phyloP scores from a whole-genome alignment of 2,113 vertebrate species.

The Perognathus longimembris region DNA sequence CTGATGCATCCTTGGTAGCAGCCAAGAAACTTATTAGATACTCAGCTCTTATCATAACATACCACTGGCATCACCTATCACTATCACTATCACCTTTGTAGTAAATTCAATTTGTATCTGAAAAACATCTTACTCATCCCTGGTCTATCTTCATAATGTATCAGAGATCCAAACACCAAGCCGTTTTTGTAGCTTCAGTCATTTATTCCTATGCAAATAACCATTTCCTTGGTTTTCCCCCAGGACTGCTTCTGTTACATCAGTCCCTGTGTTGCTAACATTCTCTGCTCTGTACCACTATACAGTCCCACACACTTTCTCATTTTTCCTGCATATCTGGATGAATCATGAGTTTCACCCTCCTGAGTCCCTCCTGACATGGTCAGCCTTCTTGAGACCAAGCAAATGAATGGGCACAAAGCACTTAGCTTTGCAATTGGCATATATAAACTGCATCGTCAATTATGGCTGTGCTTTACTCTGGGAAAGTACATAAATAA shows the following conservation, averaged over 20 bases:
- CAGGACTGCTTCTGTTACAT: background rate
- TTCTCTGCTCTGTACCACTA: background rate
- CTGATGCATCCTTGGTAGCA: background rate
- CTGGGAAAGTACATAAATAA: background rate
- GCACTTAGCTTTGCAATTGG: background rate
- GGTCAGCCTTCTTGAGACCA: background rate
- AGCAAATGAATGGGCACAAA: background rate
- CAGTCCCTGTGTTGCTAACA: background rate
- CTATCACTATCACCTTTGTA: background rate
- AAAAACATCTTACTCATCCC: background rate
- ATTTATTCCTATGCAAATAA: background rate
- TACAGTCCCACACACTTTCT: background rate
- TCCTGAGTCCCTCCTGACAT: background rate
- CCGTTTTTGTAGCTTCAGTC: background rate
- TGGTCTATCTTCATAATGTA: background rate
- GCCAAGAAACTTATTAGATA: slow-evolving; percentile 20
- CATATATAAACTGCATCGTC: background rate
- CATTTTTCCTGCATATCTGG: background rate
- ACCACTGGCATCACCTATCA: slow-evolving; percentile 17
- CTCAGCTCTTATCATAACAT: slow-evolving; percentile 52
- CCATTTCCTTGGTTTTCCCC: background rate
- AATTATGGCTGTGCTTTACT: background rate
- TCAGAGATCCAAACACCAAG: background rate
- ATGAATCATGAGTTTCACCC: background rate
- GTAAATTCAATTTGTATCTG: slow-evolving; percentile 35